Base-by-base conservation (phyloP, 2,113 vertebrate species). In the Brevimyrus niger region DNA sequence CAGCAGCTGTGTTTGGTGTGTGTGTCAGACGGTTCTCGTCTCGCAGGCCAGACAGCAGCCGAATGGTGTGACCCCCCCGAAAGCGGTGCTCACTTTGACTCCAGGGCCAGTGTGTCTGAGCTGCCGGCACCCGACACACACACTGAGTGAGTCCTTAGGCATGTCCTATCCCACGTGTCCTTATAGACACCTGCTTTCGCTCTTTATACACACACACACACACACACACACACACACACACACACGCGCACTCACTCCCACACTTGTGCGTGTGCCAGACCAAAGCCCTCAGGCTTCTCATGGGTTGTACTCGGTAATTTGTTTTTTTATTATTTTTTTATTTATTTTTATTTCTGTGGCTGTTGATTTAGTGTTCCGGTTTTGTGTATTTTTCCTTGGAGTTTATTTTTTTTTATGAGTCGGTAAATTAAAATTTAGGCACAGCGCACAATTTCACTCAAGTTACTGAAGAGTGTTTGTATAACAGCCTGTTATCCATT, bases 121-220 rank as follows among this genome's bases (percentile, higher is more conserved):
- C 95, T 95, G 87, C 94, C 93, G 1, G 90, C 94, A 90, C 95
- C 95, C 0, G 94, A 95, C 92, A 95, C 94, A 0, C 95, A 96
- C 92, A 94, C 94, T 0, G 95, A 96, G 95, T 96, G 88, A 95
- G 95, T 95, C 27, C 15, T 53, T 35, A 1, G 13, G 42, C 13
- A 46, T 58, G 69, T 76, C 31, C 17, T 7, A 65, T 58, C 3
- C 17, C 69, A 38, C 27, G 13, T 38, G 69, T 76, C 31, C 31
- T 3, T 27, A 9, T 0, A 38, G 11, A 17, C 69, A 76, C 31
- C 69, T 35, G 69, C 69, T 76, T 76, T 76, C 0, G 0, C 69
- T 31, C 69, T 76, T 38, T 19, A 19, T 19, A 23, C 17, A 53
- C 50, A 51, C 50, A 17, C 50, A 17, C 50, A 11, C 48, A 80